A percentile compares a stretch with the other conserved stretches of the same genome.
Conservation (phyloP, 2,113 vertebrate species). For the Alethe diademata region DNA sequence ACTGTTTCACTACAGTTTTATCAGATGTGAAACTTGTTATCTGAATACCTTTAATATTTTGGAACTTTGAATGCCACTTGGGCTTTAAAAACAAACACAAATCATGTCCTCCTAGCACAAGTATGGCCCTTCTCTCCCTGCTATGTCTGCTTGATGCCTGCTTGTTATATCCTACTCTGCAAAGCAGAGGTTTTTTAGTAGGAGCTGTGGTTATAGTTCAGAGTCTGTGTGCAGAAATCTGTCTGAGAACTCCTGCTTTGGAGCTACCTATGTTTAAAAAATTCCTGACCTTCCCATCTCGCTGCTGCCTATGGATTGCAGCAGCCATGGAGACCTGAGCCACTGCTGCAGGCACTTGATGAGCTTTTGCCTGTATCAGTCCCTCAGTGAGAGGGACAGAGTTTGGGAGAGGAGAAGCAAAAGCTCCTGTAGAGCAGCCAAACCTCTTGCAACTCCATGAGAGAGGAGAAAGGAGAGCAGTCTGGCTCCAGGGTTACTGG, state of each 20-base stretch:
- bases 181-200: background rate
- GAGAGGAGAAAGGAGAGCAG: background rate
- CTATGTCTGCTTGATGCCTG: background rate
- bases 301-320: background rate
- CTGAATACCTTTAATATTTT: background rate
- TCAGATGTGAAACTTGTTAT: background rate
- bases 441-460: background rate
- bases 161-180: background rate
- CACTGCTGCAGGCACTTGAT: background rate
- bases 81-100: background rate
- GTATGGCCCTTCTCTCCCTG: rapidly evolving
- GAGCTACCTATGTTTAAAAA: background rate
- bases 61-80: background rate
- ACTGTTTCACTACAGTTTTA: background rate
- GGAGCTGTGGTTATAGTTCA: background rate
- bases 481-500: background rate
- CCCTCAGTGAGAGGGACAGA: background rate
- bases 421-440: background rate
- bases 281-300: background rate
- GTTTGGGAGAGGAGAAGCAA: background rate
- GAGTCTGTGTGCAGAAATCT: background rate
- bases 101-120: background rate
- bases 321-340: background rate
- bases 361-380: background rate
- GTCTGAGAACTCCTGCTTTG: background rate